phyloP scores from a whole-genome alignment of 2,888 invertebrate species.

The Tolmerus cingulatus region DNA sequence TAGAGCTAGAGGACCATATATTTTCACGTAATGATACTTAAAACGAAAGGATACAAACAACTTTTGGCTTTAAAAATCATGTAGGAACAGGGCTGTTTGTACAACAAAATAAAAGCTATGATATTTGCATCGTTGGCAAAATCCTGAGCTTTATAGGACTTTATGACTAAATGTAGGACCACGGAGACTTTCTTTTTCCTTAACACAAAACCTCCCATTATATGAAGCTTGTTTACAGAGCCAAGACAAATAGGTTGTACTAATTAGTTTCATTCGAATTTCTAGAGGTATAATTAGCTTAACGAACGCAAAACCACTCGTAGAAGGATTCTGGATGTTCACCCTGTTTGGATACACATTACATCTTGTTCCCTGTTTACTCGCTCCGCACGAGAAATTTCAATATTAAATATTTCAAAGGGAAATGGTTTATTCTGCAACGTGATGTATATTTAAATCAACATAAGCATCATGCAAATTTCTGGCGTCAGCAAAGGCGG shows the following conservation, averaged over 20 bases:
- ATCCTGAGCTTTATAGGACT: no score
- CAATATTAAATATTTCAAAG: neutral
- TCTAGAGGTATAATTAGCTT: neutral
- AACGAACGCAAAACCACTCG: neutral
- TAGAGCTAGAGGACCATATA: no score
- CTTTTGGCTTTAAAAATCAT: no score
- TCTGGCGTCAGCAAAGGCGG: constrained; percentile 20
- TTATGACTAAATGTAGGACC: neutral
- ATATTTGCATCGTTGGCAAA: no score
- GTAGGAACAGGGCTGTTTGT: no score
- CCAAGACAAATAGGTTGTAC: neutral
- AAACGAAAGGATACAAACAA: no score
- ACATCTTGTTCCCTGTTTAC: neutral
- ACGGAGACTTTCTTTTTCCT: neutral
- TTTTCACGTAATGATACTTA: no score
- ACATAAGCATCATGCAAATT: constrained; percentile 8
- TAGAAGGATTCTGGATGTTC: neutral
- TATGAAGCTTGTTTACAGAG: neutral
- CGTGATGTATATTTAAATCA: neutral
- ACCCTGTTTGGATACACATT: neutral
- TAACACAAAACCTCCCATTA: neutral
- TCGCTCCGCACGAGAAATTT: neutral
- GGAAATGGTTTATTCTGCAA: neutral
- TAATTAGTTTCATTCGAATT: neutral
- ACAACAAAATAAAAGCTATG: no score